Base-by-base conservation (phyloP, 2,888 invertebrate species). In the Drosophila subsilvestris region DNA sequence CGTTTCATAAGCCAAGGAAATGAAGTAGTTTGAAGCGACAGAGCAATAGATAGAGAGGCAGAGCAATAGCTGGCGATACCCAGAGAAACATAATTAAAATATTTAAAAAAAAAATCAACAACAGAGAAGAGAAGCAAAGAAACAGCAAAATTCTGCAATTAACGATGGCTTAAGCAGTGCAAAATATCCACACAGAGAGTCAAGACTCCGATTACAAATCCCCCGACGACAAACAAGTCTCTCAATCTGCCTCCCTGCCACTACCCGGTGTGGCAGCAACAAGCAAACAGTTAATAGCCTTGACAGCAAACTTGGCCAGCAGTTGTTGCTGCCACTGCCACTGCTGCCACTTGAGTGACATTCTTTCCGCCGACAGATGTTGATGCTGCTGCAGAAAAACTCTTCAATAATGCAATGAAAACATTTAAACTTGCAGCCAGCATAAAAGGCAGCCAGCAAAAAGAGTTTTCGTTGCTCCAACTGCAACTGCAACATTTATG, bases 331-430 rank as follows among this genome's bases (percentile, higher is more conserved):
- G 54, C 25, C 20, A 63, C 65, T 61, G 63, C 50, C 44, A 29
- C 43, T 43, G 43, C 25, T 29, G 65, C 80, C 79, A 78, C 75
- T 72, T 65, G 63, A 85, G 80, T 63, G 75, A 78, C 86, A 83
- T 83, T 82, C 83, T 68, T 79, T 60, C 51, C 51, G 62, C 63
- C 45, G 62, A 56, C 62, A 62, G 63, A 73, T 56, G 60, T 63
- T 62, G 69, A 56, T 60, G 60, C 67, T 65, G 65, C 63, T n/a
- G 14, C 37, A 14, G 37, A 48, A 25, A 47, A 71, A 63, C 80
- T 80, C 50, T 69, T 86, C 84, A 83, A 83, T 83, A 83, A 83
- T 84, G 83, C 83, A 83, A 86, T 74, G 74, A 84, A 86, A 86
- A 84, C 83, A 83, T 84, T 86, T 79, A 79, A 77, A 83, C 75